Conservation (phyloP, 2,113 vertebrate genomes). For the Scytalopus superciliaris region DNA sequence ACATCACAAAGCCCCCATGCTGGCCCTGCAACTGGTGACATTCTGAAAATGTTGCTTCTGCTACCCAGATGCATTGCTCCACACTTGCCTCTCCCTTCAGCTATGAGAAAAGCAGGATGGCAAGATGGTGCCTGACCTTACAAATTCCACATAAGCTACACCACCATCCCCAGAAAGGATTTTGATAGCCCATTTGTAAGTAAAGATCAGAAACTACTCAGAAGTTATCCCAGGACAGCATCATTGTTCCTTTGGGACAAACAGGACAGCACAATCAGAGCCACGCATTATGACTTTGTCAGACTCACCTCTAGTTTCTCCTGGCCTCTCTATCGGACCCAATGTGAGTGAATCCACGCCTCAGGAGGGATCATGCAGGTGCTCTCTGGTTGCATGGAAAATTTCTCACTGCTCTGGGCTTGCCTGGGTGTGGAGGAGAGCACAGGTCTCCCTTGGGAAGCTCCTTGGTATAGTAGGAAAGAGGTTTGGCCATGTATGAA, state of each 20-base stretch:
- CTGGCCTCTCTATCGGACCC: not conserved
- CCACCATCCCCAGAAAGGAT: not conserved
- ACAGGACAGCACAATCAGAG: not conserved
- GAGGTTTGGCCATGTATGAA: not conserved
- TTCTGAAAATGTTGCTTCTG: not conserved
- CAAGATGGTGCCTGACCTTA: fast-evolving
- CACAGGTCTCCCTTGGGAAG: not conserved
- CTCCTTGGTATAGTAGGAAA: not conserved
- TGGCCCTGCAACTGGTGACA: not conserved
- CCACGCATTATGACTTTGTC: not conserved
- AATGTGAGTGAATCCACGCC: not conserved
- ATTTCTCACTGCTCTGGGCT: constrained; percentile 23
- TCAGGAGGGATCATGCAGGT: not conserved
- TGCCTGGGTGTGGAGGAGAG: constrained; percentile 1
- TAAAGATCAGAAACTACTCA: not conserved
- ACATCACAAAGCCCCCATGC: not conserved
- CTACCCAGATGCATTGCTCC: not conserved
- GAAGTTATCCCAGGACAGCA: not conserved
- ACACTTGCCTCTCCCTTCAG: not conserved
- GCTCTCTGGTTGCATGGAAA: not conserved
- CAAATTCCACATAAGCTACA: not conserved
- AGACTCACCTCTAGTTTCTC: not conserved
- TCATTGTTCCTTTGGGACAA: not conserved
- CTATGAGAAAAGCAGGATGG: not conserved
- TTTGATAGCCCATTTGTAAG: not conserved